Base-by-base conservation (phyloP, 2,797 vertebrate species). In the Mormyrops boulengeri region DNA sequence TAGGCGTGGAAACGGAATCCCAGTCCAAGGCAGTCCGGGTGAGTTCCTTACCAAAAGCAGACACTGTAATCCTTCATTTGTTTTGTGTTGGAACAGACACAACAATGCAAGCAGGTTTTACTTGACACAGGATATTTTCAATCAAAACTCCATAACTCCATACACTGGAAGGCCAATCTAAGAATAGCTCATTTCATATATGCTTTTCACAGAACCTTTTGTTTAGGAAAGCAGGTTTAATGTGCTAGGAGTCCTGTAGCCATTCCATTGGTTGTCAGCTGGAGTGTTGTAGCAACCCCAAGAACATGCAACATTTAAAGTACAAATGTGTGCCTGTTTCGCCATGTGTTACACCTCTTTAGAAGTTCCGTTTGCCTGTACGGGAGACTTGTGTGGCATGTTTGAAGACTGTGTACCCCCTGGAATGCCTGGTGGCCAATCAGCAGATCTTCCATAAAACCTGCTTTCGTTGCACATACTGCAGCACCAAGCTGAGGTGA, bases 401-500 rank as follows among this genome's bases (percentile, higher is more conserved):
- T 93, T 94, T 95, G 94, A 99, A 99, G 96, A 99, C 98, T 0
- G 98, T 99, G 19, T 99, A 99, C 93, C 97, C 98, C 0, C 97
- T 99, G 96, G 98, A 99, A 90, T 97, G 97, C 87, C 96, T 99
- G 89, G 95, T 99, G 93, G 98, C 98, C 93, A 99, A 99, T 91
- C 96, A 98, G 94, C 97, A 97, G 90, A 94, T 98, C 88, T 99
- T 97, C 91, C 98, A 99, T 94, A 96, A 95, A 94, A 95, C 96
- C 93, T 99, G 98, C 88, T 99, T 99, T 95, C 97, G 98, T 94
- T 99, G 98, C 62, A 96, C 95, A 17, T 96, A 99, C 90, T 99
- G 98, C 95, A 98, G 97, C 95, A 98, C 96, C 90, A 98, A 98
- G 88, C 98, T 99, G 92, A 99, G 97, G 98, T 99, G 93, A 95